phyloP scores from a whole-genome alignment of 2,113 vertebrate genomes.

The Anoura caudifer region DNA sequence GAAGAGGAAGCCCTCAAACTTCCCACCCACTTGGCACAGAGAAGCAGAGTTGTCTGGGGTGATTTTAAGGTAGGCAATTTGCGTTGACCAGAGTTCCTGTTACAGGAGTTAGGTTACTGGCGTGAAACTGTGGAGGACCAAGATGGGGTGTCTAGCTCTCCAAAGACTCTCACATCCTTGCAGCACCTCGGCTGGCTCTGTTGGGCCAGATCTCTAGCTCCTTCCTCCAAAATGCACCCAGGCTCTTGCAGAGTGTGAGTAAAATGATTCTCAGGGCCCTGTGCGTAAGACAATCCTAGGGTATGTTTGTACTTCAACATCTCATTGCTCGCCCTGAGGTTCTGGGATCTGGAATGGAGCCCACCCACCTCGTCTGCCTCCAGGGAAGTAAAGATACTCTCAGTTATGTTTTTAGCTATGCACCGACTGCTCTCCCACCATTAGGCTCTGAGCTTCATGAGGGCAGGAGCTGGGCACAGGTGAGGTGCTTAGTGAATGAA shows the following conservation, averaged over 20 bases:
- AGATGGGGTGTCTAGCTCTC: background rate
- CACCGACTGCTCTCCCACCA: rapidly evolving
- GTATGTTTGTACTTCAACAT: background rate
- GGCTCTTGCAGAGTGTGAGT: background rate
- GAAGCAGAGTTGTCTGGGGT: background rate
- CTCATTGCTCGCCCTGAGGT: background rate
- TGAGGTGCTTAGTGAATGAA: background rate
- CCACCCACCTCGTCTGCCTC: background rate
- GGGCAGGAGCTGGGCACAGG: background rate
- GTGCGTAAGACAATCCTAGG: background rate
- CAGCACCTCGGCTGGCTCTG: background rate
- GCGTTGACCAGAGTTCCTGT: background rate
- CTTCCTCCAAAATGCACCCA: background rate
- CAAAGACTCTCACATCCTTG: background rate
- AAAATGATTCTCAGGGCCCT: background rate
- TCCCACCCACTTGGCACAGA: background rate
- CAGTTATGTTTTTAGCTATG: background rate
- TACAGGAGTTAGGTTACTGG: background rate
- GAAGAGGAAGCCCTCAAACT: background rate
- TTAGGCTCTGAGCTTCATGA: background rate
- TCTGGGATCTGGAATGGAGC: background rate
- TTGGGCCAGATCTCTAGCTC: background rate
- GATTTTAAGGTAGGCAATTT: background rate
- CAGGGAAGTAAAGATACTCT: background rate
- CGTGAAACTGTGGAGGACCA: background rate